Base-by-base conservation (phyloP, 2,797 vertebrate species). In the Gymnothorax javanicus region DNA sequence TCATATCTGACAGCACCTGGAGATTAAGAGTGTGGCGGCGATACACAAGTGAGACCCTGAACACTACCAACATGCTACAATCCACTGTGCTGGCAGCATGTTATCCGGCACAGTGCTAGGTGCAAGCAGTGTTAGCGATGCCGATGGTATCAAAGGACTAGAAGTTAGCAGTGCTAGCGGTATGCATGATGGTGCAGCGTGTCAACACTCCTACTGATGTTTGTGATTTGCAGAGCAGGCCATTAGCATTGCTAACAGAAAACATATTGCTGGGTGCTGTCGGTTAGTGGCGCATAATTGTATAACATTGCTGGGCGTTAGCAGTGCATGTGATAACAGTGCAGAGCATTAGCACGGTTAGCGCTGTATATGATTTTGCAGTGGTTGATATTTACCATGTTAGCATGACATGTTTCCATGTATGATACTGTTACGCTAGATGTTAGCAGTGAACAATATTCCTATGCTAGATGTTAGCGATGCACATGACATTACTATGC, bases 1-100 rank as follows among this genome's bases (percentile, higher is more conserved):
- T 97, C 96, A 98, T 97, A 93, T 98, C 97, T 93, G 98, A 96
- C 95, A 97, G 95, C 95, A 96, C 96, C 96, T 97, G 59, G 2
- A 88, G 20, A 27, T 58, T 59, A 57, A 67, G 23, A 33, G 52
- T 82, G 77, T 17, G 59, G 58, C 15, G 75, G 11, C 43, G 52
- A 88, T 77, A 85, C 64, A 33, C 64, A 57, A 23, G 17, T 85
- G 84, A 73, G 64, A 58, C 71, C 17, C 57, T 9, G 43, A 69
- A 69, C 25, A 23, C 62, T 23, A 23, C 62, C 6, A 8, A 23
- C 62, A 27, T 25, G 0, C 27, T 3, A 75, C 73, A 75, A 33
- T 15, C 73, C 11, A 4, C 25, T n/a, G 3, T 2, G 13, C 33
- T 33, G 33, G 25, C 25, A 33, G 25, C 33, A 43, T 43, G 33